Conservation (phyloP, 2,797 vertebrate genomes). For the Acanthis flammea region DNA sequence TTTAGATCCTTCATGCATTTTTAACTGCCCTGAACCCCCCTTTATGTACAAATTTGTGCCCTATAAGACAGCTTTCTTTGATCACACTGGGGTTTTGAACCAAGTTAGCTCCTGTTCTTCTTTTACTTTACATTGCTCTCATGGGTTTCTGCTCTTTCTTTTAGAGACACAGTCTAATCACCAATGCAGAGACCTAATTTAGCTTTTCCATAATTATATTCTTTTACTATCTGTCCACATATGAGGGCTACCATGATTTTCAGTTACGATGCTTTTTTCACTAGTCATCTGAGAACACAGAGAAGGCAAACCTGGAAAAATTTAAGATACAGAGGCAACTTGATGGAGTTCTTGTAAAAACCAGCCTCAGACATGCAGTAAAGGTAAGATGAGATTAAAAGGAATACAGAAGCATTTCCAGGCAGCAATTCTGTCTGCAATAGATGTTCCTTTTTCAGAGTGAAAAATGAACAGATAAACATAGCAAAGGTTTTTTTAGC, state of each 20-base stretch:
- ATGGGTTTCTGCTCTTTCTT: background rate
- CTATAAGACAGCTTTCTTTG: background rate
- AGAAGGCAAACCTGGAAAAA: background rate
- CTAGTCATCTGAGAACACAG: background rate
- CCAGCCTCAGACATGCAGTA: background rate
- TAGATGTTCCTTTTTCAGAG: background rate
- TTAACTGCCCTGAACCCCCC: background rate
- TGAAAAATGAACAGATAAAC: background rate
- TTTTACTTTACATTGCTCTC: background rate
- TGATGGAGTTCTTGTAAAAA: background rate
- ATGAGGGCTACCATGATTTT: background rate
- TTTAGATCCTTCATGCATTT: rapidly evolving
- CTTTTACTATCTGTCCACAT: background rate
- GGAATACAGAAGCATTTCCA: background rate
- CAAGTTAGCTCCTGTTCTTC: background rate
- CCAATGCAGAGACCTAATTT: background rate
- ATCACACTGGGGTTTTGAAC: background rate
- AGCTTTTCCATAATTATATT: background rate
- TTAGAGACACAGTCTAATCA: background rate
- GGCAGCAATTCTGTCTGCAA: background rate
- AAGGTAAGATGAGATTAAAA: background rate
- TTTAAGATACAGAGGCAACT: background rate
- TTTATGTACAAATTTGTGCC: background rate
- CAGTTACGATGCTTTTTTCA: background rate
- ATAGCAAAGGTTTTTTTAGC: background rate